A percentile compares a stretch with the other conserved stretches of the same genome.
Conservation (phyloP, 2,113 vertebrate genomes). For the Meles meles region DNA sequence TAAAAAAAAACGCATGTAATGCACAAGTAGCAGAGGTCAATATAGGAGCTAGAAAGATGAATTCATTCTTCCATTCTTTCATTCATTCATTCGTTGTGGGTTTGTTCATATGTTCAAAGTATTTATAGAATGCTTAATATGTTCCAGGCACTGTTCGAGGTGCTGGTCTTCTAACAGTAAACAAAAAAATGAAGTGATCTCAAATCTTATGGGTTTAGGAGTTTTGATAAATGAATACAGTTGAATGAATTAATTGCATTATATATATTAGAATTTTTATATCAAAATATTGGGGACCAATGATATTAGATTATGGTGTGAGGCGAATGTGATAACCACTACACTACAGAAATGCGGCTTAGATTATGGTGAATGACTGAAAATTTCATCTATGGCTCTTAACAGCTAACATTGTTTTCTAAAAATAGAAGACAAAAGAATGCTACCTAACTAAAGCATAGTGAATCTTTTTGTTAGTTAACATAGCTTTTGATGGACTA, state of each 20-base stretch:
- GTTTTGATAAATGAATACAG: background rate
- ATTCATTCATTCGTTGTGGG: background rate
- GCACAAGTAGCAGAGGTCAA: background rate
- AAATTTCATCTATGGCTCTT: background rate
- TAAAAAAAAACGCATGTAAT: background rate
- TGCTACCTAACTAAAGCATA: background rate
- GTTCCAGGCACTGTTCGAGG: background rate
- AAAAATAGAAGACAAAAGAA: background rate
- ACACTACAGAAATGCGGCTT: no score
- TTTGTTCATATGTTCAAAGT: background rate
- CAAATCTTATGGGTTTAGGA: background rate
- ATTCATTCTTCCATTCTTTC: background rate
- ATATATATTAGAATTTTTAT: background rate
- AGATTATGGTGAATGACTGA: background rate
- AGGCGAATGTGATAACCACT: no score
- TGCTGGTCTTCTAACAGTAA: background rate
- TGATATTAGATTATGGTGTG: background rate
- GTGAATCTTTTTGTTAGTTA: background rate
- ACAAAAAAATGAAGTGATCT: background rate
- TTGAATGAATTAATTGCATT: background rate
- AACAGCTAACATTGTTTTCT: background rate
- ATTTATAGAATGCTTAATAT: background rate
- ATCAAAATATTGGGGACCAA: background rate
- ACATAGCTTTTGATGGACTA: slow-evolving; percentile 33
- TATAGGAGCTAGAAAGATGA: background rate